Evolutionary conservation across 2,113 vertebrate species (phyloP).

Genomic region (Corythornis cristatus): DNA sequence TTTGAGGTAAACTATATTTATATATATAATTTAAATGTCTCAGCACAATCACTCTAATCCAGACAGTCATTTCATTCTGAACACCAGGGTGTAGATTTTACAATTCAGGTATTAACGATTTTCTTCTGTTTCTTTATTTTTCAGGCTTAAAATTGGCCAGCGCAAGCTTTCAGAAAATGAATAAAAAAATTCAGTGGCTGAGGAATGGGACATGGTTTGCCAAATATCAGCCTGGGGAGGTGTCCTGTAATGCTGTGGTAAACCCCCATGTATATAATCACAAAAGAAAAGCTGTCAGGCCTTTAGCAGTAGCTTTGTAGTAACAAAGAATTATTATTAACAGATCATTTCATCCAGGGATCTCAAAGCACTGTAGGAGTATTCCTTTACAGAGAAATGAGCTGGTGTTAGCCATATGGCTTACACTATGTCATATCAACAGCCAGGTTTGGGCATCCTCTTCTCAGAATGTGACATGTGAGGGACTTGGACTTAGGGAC

Average conservation of each 20-base stretch:
- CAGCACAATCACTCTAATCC: neutral
- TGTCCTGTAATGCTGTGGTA: neutral
- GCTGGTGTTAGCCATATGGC: neutral
- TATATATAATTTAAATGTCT: too few species aligned
- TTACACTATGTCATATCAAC: accelerated
- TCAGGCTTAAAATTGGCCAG: neutral
- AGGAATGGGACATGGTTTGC: neutral
- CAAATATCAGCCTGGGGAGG: neutral
- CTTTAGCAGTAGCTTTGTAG: neutral
- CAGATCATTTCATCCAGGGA: neutral
- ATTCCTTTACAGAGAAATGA: neutral
- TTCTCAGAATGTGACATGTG: neutral
- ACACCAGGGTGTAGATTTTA: slow-evolving; percentile 1
- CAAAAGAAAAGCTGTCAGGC: neutral
- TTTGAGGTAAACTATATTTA: too few species aligned
- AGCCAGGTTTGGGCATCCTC: neutral
- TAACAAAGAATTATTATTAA: neutral
- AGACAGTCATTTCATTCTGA: neutral
- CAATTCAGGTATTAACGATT: slow-evolving; percentile 4
- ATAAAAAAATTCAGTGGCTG: slow-evolving; percentile 1
- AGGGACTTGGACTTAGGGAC: neutral
- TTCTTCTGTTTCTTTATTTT: slow-evolving; percentile 9
- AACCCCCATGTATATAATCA: neutral
- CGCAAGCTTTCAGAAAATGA: neutral
- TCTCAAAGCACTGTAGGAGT: neutral